Base-by-base conservation (phyloP, 1,140 invertebrate species). In the Cyclargus thomasi region DNA sequence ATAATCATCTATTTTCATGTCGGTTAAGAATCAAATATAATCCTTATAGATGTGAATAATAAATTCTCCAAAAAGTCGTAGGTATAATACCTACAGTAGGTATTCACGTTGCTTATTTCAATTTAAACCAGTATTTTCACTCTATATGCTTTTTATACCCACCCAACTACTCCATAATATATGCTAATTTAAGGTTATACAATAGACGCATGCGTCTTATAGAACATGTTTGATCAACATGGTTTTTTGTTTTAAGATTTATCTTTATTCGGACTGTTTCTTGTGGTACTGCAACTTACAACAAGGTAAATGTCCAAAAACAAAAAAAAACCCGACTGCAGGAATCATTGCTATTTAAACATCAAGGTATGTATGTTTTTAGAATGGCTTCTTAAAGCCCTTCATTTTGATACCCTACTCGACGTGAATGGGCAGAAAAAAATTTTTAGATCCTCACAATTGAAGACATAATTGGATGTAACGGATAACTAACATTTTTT, bases 131-230 rank as follows among this genome's bases (percentile, higher is more conserved):
- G 39, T 47, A 47, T 16, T 47, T 29, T 47, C 14, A 47, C 14
- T 39, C 11, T 11, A 47, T 11, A 47, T 47, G 39, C 39, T 47
- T 47, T 47, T 47, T 47, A 47, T 47, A 16, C 39, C 39, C 39
- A 47, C 14, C 39, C 39, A 47, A 16, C 39, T 47, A 29, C 29
- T 29, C 29, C 39, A 16, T 47, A 16, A 47, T 47, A 47, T 47
- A 47, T 47, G 39, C 39, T 47, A 47, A 47, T 47, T 47, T 47
- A 47, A 47, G 14, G 39, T 47, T 47, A 47, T 47, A 47, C 39
- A 47, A 47, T 47, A 47, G 39, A 47, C 39, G 39, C 39, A 47
- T 16, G 39, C 39, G 39, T 11, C 14, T 47, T 14, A 47, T 47
- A 47, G 39, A 47, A 47, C 39, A 11, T 47, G 39, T 47, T 47